phyloP scores from a whole-genome alignment of 2,113 vertebrate genomes.

The Amphiprion ocellaris region DNA sequence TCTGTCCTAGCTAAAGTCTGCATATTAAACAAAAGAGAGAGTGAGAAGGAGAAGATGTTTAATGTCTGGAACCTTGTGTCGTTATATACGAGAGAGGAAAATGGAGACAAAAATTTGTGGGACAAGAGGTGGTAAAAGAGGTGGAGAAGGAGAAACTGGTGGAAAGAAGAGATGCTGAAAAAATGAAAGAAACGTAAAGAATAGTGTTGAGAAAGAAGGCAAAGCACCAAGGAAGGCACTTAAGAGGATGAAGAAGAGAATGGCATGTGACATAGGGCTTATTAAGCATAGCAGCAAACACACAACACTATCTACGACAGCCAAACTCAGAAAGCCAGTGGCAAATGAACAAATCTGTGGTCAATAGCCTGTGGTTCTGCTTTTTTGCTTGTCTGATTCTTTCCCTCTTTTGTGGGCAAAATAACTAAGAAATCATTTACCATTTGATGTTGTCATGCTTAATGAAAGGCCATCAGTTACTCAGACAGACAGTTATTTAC shows the following conservation, averaged over 20 bases:
- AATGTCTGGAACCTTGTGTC: not conserved
- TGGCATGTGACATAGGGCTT: no score
- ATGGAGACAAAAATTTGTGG: not conserved
- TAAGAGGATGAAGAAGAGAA: no score
- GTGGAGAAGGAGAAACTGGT: no score
- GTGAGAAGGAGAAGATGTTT: constrained; percentile 19
- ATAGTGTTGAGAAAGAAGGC: no score
- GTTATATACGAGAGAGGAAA: not conserved
- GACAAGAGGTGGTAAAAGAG: not conserved
- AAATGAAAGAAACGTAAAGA: no score
- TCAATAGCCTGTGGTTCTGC: not conserved
- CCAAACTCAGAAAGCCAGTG: not conserved
- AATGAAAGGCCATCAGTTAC: not conserved
- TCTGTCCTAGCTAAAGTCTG: no score
- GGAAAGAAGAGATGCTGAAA: no score
- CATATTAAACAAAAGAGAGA: constrained; percentile 4
- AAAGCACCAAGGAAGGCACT: no score
- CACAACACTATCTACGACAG: no score
- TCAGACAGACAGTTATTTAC: not conserved
- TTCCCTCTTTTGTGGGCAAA: not conserved
- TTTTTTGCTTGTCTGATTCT: not conserved
- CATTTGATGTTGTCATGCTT: not conserved
- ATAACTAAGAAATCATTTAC: not conserved
- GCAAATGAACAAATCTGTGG: not conserved
- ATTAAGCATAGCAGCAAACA: no score